phyloP scores from a whole-genome alignment of 2,888 invertebrate species.

The Nemotelus pantherinus region DNA sequence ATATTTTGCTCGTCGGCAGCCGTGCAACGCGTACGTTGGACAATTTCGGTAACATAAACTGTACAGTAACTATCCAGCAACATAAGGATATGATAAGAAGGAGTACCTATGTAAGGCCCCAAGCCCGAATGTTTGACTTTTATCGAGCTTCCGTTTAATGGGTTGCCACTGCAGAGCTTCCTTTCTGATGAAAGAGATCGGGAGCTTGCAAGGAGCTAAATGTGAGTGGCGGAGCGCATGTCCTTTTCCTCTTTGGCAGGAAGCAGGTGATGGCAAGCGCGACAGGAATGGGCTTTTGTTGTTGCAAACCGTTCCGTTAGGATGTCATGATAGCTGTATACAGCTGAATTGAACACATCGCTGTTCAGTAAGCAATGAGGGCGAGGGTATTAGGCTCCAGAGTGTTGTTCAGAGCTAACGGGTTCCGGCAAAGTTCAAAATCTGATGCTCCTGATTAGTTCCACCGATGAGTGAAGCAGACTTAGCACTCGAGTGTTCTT shows the following conservation, averaged over 20 bases:
- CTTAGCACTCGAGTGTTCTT: not conserved
- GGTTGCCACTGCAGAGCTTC: not conserved
- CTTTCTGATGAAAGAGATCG: conserved; percentile 5
- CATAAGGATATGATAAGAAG: too few relatives aligned
- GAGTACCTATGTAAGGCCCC: not conserved
- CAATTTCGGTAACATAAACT: too few relatives aligned
- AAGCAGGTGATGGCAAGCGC: not conserved
- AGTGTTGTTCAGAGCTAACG: conserved; percentile 21
- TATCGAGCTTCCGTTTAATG: conserved; percentile 14
- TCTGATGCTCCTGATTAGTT: conserved; percentile 28
- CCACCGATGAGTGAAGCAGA: not conserved
- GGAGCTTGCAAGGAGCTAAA: conserved; percentile 19
- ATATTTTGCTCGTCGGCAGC: too few relatives aligned
- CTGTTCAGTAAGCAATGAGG: conserved; percentile 31
- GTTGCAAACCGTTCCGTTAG: not conserved
- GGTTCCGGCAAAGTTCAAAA: conserved; percentile 12
- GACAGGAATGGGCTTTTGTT: not conserved
- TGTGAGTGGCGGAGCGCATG: conserved; percentile 16
- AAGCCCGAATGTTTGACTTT: conserved; percentile 1
- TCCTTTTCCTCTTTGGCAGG: not conserved
- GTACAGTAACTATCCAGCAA: too few relatives aligned
- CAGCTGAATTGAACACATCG: conserved; percentile 8
- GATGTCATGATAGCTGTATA: conserved; percentile 25
- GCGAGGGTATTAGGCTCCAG: conserved; percentile 33
- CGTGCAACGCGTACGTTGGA: too few relatives aligned